Evolutionary conservation across 1,140 invertebrate genomes (phyloP).

Genomic region (Macrobrachium nipponense): DNA sequence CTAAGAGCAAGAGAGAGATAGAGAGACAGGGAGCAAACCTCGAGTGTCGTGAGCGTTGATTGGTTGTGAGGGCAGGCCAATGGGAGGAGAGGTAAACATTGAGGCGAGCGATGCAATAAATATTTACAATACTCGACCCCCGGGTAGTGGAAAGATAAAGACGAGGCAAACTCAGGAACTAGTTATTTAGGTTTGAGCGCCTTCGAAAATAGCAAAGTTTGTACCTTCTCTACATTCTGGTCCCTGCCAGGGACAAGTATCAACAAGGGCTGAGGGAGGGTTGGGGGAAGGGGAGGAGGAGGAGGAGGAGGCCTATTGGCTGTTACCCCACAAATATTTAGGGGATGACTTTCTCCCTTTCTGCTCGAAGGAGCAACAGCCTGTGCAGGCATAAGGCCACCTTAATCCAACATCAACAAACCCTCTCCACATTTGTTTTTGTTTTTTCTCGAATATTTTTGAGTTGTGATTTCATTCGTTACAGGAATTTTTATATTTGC

Average conservation of each 20-base stretch:
- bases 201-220: background rate
- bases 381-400: too few species aligned
- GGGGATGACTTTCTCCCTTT: too few species aligned
- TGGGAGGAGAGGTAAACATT: constrained; percentile 4
- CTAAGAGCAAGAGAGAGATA: background rate
- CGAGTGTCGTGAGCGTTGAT: constrained; percentile 9
- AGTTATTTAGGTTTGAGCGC: background rate
- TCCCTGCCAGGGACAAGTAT: background rate
- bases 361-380: too few species aligned
- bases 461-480: too few species aligned
- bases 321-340: too few species aligned
- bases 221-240: background rate
- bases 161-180: background rate
- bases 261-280: too few species aligned
- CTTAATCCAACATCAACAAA: too few species aligned
- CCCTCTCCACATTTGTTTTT: too few species aligned
- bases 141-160: constrained; percentile 18
- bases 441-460: too few species aligned
- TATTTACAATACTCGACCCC: constrained; percentile 18
- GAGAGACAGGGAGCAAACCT: constrained; percentile 8
- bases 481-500: too few species aligned
- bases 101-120: constrained; percentile 16
- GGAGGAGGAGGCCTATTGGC: too few species aligned
- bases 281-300: too few species aligned
- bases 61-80: constrained; percentile 11